Percentiles rank a stretch among this genome's conserved stretches.
Evolutionary conservation across 1,140 invertebrate genomes (phyloP).

Genomic region (Drosophila truncata): DNA sequence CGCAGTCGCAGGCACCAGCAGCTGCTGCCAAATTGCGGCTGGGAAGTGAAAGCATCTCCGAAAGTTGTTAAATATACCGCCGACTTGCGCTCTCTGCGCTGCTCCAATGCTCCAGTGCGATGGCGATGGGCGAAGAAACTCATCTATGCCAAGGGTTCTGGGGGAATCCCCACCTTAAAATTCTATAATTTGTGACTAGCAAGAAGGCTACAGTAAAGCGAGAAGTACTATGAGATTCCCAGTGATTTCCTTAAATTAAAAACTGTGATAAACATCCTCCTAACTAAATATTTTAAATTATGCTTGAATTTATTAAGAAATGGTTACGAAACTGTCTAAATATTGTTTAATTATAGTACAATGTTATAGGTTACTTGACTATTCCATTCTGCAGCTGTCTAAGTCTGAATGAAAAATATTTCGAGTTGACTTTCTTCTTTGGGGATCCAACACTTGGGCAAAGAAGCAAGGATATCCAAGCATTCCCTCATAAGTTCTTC

Average conservation of each 20-base stretch:
- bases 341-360: too few species aligned
- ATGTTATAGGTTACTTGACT: too few species aligned
- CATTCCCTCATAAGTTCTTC: too few species aligned
- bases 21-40: slow-evolving; percentile 66
- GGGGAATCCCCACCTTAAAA: too few species aligned
- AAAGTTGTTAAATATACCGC: slow-evolving; percentile 73
- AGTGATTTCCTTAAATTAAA: background rate
- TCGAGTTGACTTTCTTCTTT: too few species aligned
- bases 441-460: too few species aligned
- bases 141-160: slow-evolving; percentile 17
- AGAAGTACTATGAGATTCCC: background rate
- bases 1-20: slow-evolving; percentile 23
- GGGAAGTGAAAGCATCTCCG: slow-evolving; percentile 78
- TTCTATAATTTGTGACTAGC: background rate
- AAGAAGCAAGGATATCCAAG: too few species aligned
- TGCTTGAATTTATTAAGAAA: too few species aligned
- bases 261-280: background rate
- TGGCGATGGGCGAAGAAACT: slow-evolving; percentile 14
- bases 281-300: too few species aligned
- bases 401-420: too few species aligned
- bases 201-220: background rate
- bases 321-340: too few species aligned
- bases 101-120: background rate
- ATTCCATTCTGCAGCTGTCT: too few species aligned
- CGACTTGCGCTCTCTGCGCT: slow-evolving; percentile 5